These are phyloP conservation scores for Neomonachus schauinslandi DNA, from an alignment of 2,113 vertebrate species.

Conservation along the genomic window DNA sequence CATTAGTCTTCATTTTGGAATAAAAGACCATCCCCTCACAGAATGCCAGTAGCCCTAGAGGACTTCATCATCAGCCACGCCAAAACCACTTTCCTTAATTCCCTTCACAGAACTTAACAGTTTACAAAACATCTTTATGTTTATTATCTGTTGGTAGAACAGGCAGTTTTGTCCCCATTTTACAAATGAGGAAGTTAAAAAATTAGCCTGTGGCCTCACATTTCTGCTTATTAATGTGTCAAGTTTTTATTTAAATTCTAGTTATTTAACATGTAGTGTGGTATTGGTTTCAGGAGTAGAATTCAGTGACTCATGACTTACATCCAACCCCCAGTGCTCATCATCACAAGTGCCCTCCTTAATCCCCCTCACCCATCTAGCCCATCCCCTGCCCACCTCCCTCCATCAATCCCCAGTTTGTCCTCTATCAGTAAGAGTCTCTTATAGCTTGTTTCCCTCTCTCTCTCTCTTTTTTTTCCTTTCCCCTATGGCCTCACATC, in stretches of 20 bases:
- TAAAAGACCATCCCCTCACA: neutral
- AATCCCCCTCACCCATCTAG: neutral
- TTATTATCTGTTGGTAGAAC: neutral
- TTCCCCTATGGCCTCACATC: neutral
- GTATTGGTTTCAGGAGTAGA: neutral
- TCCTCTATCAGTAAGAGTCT: neutral
- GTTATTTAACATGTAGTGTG: neutral
- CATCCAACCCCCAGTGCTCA: neutral
- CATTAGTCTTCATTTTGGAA: neutral
- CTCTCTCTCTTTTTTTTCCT: neutral
- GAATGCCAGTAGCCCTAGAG: neutral
- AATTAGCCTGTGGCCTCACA: neutral
- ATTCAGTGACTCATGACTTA: neutral
- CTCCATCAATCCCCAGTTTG: neutral
- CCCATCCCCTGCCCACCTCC: neutral
- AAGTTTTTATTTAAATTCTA: neutral
- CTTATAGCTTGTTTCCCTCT: neutral
- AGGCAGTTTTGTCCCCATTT: neutral
- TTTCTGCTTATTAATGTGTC: neutral
- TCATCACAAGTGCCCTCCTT: neutral
- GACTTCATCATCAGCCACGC: neutral
- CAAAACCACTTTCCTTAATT: neutral
- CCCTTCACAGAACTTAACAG: neutral
- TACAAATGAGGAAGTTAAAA: neutral
- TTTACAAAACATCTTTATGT: neutral